Percentiles rank a stretch among this genome's conserved stretches.
Evolutionary conservation across 2,797 vertebrate species (phyloP).

Genomic region (Ammospiza maritima): DNA sequence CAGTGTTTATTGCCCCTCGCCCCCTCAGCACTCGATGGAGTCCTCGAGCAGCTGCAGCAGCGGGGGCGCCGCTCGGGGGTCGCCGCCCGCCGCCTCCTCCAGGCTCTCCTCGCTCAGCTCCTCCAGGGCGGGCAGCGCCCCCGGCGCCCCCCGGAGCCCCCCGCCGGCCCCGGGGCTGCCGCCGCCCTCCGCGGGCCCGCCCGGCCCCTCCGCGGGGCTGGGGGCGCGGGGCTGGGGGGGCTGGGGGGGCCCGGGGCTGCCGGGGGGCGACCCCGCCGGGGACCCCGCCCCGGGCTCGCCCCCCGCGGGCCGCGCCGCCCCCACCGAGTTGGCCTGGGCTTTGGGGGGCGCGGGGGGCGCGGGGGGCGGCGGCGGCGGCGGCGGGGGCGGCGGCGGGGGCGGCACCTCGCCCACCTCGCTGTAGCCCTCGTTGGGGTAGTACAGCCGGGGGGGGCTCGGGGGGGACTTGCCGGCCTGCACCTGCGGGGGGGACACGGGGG

Average conservation of each 20-base stretch:
- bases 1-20: too few relatives aligned
- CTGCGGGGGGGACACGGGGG: neutral
- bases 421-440: neutral
- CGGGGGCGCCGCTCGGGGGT: neutral
- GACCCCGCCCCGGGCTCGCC: neutral
- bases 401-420: neutral
- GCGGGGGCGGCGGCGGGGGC: neutral
- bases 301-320: neutral
- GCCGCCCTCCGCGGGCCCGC: too few relatives aligned
- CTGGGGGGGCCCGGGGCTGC: neutral
- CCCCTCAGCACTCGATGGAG: neutral
- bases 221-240: too few relatives aligned
- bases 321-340: neutral
- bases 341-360: neutral
- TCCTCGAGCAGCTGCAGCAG: neutral
- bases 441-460: neutral
- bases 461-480: neutral
- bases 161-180: neutral
- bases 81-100: neutral
- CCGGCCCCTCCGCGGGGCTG: too few relatives aligned
- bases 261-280: neutral
- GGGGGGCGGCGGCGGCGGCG: neutral
- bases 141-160: neutral
- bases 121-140: neutral
- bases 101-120: neutral